Percentiles rank a stretch among this genome's conserved stretches.
Conservation (phyloP, 2,888 invertebrate genomes). For the Rotaria magnacalcarata region DNA sequence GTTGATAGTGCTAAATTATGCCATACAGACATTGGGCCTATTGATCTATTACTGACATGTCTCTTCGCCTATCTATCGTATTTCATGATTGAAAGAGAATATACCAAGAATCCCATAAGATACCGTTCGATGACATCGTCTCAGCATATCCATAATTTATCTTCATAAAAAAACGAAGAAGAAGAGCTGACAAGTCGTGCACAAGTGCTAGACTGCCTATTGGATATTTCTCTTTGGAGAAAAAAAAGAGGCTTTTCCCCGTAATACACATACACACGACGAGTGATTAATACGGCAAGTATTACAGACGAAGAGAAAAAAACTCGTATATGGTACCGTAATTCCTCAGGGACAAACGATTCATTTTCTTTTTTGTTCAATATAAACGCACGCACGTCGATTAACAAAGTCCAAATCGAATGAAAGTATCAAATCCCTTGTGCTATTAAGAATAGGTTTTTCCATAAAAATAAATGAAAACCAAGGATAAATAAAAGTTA, state of each 20-base stretch:
- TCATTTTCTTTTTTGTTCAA: background rate
- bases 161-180: background rate
- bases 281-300: background rate
- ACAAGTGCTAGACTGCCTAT: background rate
- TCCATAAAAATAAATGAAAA: background rate
- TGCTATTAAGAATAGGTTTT: background rate
- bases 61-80: background rate
- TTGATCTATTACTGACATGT: slow-evolving; percentile 8
- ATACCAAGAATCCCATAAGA: background rate
- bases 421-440: background rate
- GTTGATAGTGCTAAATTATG: slow-evolving; percentile 4
- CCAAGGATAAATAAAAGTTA: background rate
- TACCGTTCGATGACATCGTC: background rate
- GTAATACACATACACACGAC: background rate
- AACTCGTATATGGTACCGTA: background rate
- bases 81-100: background rate
- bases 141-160: background rate
- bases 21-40: background rate
- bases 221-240: background rate
- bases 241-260: background rate
- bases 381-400: background rate
- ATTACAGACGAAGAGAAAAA: background rate
- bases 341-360: background rate
- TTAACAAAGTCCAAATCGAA: background rate
- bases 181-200: background rate